These are phyloP conservation scores for Hydrotaea cyrtoneurina DNA, from an alignment of 2,888 invertebrate species.

Conservation along the genomic window DNA sequence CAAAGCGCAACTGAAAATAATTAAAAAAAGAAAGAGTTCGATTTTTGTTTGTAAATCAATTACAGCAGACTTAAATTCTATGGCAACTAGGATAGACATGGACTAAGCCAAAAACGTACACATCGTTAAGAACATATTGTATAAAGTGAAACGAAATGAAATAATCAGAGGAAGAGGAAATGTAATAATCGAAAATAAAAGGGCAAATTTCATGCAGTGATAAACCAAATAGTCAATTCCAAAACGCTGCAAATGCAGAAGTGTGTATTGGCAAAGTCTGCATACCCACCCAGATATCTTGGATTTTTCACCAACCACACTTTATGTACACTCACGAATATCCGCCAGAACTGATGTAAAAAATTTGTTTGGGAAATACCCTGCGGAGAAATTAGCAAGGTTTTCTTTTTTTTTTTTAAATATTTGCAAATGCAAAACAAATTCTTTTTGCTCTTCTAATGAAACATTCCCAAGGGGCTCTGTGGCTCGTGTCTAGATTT, in stretches of 20 bases:
- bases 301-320: too few relatives aligned
- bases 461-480: too few relatives aligned
- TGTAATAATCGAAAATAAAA: neutral
- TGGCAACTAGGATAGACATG: conserved; percentile 30
- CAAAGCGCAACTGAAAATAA: neutral
- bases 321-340: too few relatives aligned
- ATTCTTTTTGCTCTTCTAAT: too few relatives aligned
- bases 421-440: too few relatives aligned
- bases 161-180: neutral
- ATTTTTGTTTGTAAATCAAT: conserved; percentile 51
- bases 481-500: too few relatives aligned
- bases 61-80: conserved; percentile 39
- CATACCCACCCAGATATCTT: too few relatives aligned
- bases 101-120: conserved; percentile 6
- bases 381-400: too few relatives aligned
- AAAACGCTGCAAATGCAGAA: conserved; percentile 9
- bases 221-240: neutral
- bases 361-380: too few relatives aligned
- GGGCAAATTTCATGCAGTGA: neutral
- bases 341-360: too few relatives aligned
- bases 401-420: too few relatives aligned
- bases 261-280: too few relatives aligned
- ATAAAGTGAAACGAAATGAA: neutral
- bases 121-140: neutral
- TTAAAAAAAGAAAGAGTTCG: neutral